Conservation (phyloP, 1,140 invertebrate genomes). For the Oppia nitens region DNA sequence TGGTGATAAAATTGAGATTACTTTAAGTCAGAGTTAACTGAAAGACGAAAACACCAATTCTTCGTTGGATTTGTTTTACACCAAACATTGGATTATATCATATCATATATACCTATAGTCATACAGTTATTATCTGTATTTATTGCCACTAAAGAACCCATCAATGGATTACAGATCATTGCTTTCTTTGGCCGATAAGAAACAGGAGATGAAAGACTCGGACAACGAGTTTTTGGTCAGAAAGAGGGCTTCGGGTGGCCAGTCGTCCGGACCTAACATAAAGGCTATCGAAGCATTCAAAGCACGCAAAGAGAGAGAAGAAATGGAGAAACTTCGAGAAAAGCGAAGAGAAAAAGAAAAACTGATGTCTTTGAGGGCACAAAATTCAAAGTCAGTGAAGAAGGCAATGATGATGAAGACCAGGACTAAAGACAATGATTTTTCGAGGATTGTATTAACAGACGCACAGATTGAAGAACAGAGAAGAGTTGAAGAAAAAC, state of each 20-base stretch:
- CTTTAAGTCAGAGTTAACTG: too few relatives aligned
- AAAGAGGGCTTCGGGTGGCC: neutral
- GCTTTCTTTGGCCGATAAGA: neutral
- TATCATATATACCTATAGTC: too few relatives aligned
- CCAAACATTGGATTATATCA: too few relatives aligned
- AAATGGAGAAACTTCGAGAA: conserved; percentile 22
- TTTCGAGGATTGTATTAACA: conserved; percentile 53
- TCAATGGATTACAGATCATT: conserved; percentile 8
- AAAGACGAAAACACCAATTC: too few relatives aligned
- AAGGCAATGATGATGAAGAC: conserved; percentile 45
- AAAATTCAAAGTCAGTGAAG: conserved; percentile 39
- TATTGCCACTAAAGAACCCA: too few relatives aligned
- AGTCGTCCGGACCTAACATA: neutral
- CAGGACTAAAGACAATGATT: conserved; percentile 62
- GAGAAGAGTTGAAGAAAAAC: conserved; percentile 18
- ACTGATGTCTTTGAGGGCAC: conserved; percentile 51
- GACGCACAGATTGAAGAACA: conserved; percentile 32
- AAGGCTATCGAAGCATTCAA: conserved; percentile 3
- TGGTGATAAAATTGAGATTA: too few relatives aligned
- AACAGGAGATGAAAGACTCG: neutral
- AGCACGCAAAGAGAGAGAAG: conserved; percentile 5
- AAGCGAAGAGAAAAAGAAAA: conserved; percentile 25
- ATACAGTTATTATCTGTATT: too few relatives aligned
- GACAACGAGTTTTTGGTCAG: neutral
- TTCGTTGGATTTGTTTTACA: too few relatives aligned